Evolutionary conservation across 1,140 invertebrate species (phyloP).

Genomic region (Procambarus clarkii): DNA sequence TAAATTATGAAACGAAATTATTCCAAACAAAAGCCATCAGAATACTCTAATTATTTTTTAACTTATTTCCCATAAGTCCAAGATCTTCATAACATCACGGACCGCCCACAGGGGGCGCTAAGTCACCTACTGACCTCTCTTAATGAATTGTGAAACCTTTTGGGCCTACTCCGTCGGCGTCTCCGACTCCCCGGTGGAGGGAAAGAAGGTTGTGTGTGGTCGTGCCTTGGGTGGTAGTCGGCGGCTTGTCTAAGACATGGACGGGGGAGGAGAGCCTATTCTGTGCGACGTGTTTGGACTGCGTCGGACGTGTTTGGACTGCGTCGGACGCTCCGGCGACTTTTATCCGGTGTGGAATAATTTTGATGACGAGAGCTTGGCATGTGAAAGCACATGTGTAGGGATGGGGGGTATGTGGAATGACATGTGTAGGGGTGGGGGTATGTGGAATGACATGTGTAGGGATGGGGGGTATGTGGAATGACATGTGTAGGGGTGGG

Average conservation of each 20-base stretch:
- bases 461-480: no score
- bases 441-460: no score
- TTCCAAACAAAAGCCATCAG: background rate
- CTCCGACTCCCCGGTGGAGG: background rate
- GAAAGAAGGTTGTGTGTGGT: constrained; percentile 21
- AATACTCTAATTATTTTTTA: constrained; percentile 50
- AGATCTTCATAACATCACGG: constrained; percentile 32
- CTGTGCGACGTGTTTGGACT: background rate
- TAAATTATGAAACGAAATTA: no score
- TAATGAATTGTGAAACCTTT: constrained; percentile 38
- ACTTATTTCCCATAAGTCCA: constrained; percentile 31
- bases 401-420: background rate
- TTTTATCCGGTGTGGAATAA: background rate
- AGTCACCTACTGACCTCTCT: constrained; percentile 13
- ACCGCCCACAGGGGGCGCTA: constrained; percentile 40
- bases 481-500: no score
- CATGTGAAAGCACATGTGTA: background rate
- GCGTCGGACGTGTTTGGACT: background rate
- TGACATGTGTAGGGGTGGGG: background rate
- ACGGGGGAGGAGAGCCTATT: background rate
- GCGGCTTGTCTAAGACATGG: background rate
- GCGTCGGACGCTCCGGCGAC: background rate
- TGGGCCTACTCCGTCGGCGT: background rate
- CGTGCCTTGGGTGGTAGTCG: background rate
- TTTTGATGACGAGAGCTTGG: background rate